Percentiles rank a stretch among this genome's conserved stretches.
Conservation (phyloP, 2,797 vertebrate species). For the Lagodon rhomboides region DNA sequence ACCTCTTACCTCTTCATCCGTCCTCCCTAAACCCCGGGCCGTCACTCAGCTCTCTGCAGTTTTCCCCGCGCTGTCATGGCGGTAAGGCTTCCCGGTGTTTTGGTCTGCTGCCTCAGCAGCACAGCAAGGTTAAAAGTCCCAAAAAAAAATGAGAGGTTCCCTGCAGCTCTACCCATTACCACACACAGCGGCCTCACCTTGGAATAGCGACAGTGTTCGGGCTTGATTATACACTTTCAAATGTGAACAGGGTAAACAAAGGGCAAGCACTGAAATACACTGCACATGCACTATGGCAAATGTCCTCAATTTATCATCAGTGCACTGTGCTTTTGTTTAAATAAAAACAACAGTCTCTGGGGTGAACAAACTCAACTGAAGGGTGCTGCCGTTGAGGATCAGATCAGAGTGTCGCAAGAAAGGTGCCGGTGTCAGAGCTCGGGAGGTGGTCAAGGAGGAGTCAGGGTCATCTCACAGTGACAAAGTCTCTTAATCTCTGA, state of each 20-base stretch:
- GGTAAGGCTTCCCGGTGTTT: slow-evolving; percentile 58
- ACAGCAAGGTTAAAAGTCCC: slow-evolving; percentile 75
- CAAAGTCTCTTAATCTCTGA: slow-evolving; percentile 54
- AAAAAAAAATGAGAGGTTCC: slow-evolving; percentile 56
- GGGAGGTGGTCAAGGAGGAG: slow-evolving; percentile 33
- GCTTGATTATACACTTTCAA: slow-evolving; percentile 64
- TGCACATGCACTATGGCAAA: slow-evolving; percentile 2
- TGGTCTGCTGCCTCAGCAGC: slow-evolving; percentile 77
- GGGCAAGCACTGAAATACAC: not conserved
- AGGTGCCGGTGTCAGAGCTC: slow-evolving; percentile 6
- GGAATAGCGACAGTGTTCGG: slow-evolving; percentile 36
- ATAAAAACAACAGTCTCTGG: not conserved
- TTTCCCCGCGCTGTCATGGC: slow-evolving; percentile 15
- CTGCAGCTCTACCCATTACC: slow-evolving; percentile 57
- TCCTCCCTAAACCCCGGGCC: slow-evolving; percentile 28
- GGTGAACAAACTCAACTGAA: not conserved
- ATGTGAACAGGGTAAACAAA: slow-evolving; percentile 34
- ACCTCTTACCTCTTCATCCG: slow-evolving; percentile 29
- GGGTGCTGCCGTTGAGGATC: not conserved
- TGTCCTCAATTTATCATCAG: not conserved
- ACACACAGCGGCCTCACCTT: slow-evolving; percentile 61
- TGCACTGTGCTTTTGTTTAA: not conserved
- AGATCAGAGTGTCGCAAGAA: slow-evolving; percentile 5
- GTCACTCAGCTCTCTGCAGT: slow-evolving; percentile 24
- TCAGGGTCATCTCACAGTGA: slow-evolving; percentile 40